phyloP scores from a whole-genome alignment of 2,888 invertebrate genomes.

The Agrotis puta region DNA sequence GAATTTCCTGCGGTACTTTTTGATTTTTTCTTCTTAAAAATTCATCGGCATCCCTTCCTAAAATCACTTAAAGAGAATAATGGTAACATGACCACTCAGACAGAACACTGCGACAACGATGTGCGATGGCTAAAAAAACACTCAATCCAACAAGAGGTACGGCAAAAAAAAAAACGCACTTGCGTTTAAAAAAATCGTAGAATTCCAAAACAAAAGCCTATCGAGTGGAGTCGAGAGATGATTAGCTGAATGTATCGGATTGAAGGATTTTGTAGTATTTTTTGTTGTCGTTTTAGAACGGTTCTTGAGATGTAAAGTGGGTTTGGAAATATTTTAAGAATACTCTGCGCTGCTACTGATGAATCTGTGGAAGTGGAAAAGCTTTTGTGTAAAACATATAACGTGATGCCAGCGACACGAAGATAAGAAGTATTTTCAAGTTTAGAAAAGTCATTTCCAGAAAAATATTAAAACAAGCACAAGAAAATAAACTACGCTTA shows the following conservation, averaged over 20 bases:
- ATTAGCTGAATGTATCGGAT: slow-evolving; percentile 40
- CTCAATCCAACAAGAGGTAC: slow-evolving; percentile 28
- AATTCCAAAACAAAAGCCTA: slow-evolving; percentile 46
- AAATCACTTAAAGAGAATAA: slow-evolving; percentile 52
- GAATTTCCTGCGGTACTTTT: background rate
- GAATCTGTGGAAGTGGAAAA: background rate
- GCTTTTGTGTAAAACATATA: background rate
- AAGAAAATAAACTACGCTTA: background rate
- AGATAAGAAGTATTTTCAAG: background rate
- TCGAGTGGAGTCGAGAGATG: slow-evolving; percentile 29
- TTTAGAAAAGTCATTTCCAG: background rate
- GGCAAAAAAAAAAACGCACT: slow-evolving; percentile 42
- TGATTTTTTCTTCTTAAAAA: slow-evolving; percentile 20
- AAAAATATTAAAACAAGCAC: background rate
- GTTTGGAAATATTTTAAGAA: background rate
- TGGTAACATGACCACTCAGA: slow-evolving; percentile 63
- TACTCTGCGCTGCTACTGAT: background rate
- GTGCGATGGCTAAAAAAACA: slow-evolving; percentile 34
- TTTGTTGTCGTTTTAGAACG: slow-evolving; percentile 25
- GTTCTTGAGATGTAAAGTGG: background rate
- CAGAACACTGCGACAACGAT: slow-evolving; percentile 59
- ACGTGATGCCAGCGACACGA: background rate
- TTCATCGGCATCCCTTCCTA: slow-evolving; percentile 5
- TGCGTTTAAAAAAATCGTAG: slow-evolving; percentile 48
- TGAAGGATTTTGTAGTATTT: slow-evolving; percentile 8